Conservation (phyloP, 2,113 vertebrate genomes). For the Arizona elegans region DNA sequence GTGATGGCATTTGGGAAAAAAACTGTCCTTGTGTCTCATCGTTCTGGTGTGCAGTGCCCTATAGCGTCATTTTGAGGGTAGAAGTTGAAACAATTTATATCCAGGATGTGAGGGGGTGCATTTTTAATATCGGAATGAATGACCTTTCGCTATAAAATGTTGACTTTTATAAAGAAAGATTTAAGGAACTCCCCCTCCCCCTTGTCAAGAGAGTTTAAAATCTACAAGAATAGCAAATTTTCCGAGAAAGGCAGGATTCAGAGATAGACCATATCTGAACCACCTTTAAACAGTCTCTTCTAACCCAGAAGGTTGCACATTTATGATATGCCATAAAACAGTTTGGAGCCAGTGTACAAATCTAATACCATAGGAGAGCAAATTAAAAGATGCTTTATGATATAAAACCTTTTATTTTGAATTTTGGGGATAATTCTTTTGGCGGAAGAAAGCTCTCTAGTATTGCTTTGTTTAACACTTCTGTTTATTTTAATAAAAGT, state of each 20-base stretch:
- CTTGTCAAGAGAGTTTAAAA: neutral
- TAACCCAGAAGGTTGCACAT: neutral
- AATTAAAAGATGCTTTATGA: neutral
- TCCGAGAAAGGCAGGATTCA: neutral
- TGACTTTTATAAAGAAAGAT: neutral
- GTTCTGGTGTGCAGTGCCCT: too few relatives aligned
- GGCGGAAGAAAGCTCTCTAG: neutral
- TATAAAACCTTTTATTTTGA: neutral
- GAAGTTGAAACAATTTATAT: too few relatives aligned
- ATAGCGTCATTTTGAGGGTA: too few relatives aligned
- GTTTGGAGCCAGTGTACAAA: constrained; percentile 2
- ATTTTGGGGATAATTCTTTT: constrained; percentile 16
- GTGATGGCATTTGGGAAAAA: too few relatives aligned
- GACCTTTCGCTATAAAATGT: neutral
- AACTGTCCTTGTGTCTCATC: too few relatives aligned
- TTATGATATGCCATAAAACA: neutral
- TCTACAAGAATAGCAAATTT: neutral
- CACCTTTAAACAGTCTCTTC: neutral
- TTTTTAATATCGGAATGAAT: neutral
- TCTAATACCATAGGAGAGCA: neutral
- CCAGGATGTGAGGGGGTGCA: too few relatives aligned
- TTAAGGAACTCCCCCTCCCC: neutral
- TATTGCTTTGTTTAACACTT: neutral
- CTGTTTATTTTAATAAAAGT: neutral
- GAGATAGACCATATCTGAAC: neutral